Evolutionary conservation across 2,888 invertebrate species (phyloP).

Genomic region (Leptinotarsa haldemani): DNA sequence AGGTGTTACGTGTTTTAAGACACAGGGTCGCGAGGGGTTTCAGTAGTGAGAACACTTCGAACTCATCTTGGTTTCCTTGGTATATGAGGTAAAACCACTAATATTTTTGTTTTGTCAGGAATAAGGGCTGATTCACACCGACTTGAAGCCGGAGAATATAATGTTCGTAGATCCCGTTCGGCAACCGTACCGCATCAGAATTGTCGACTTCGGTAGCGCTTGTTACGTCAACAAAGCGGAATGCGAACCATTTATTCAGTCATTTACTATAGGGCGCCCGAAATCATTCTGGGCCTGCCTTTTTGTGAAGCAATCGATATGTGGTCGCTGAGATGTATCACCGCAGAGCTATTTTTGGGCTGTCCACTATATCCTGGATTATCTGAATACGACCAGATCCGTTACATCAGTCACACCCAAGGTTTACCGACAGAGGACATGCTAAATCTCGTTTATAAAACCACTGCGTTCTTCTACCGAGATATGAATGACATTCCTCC

Average conservation of each 20-base stretch:
- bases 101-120: conserved; percentile 74
- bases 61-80: too few species aligned
- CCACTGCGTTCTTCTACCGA: conserved; percentile 96
- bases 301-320: conserved; percentile 99
- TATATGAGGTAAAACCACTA: neutral
- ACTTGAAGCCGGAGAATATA: conserved; percentile 99
- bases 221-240: conserved; percentile 99
- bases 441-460: conserved; percentile 97
- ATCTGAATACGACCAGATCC: conserved; percentile 98
- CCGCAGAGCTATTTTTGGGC: conserved; percentile 98
- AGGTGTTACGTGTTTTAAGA: too few species aligned
- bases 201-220: conserved; percentile 99
- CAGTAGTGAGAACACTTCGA: too few species aligned
- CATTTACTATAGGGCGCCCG: too few species aligned
- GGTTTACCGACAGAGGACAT: conserved; percentile 97
- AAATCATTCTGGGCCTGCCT: conserved; percentile 94
- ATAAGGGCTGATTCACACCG: conserved; percentile 99
- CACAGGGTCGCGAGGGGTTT: too few species aligned
- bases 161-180: conserved; percentile 99
- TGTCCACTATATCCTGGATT: conserved; percentile 99
- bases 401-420: conserved; percentile 82
- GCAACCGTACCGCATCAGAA: conserved; percentile 98
- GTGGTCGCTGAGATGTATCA: conserved; percentile 99
- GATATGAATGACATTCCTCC: conserved; percentile 93
- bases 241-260: conserved; percentile 99